Evolutionary conservation across 2,888 invertebrate species (phyloP), one percentile per base, ranked within the genome.

Genomic region (Eristalis arbustorum): DNA sequence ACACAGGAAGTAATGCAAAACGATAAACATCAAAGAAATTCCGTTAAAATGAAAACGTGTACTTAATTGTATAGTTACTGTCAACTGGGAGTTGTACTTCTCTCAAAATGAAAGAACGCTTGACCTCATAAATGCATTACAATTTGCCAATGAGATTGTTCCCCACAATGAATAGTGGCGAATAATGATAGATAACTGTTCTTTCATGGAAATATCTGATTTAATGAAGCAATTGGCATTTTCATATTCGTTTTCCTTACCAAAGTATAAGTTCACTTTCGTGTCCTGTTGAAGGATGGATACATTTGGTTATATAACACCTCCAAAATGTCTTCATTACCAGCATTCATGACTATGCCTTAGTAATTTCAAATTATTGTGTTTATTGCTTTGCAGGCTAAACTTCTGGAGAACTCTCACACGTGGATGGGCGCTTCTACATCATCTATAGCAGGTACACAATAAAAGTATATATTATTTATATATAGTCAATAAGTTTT

Each of bases 401-500:
- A 98, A 94, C 95, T 98, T 94, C 94, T 98, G 94, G 98, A 98
- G 93, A 97, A 96, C 90, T 97, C 97, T 89, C 97, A 98, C 93
- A 96, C 97, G 92, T 98, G 98, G 98, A 96, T 98, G 93, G 97
- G 97, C 90, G 96, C 97, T 90, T 96, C 97, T 89, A 97, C 97
- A 87, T 97, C 97, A 87, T 96, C 97, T 91, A 96, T 97, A 93
- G 96, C 97, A 95, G 97, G 97, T 98, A 96, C n/a, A n/a, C n/a
- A n/a, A n/a, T n/a, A n/a, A n/a, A n/a, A n/a, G n/a, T n/a, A n/a
- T n/a, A n/a, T n/a, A n/a, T n/a, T n/a, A n/a, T n/a, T n/a, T 13
- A 25, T 25, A 25, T 25, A 25, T 37, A 37, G 11, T 37, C 3
- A 13, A 13, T 37, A 37, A 37, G 13, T 13, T 1, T 37, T 37